A percentile compares a stretch with the other conserved stretches of the same genome.
Conservation (phyloP, 2,113 vertebrate species). For the Chascanopsetta lugubris region DNA sequence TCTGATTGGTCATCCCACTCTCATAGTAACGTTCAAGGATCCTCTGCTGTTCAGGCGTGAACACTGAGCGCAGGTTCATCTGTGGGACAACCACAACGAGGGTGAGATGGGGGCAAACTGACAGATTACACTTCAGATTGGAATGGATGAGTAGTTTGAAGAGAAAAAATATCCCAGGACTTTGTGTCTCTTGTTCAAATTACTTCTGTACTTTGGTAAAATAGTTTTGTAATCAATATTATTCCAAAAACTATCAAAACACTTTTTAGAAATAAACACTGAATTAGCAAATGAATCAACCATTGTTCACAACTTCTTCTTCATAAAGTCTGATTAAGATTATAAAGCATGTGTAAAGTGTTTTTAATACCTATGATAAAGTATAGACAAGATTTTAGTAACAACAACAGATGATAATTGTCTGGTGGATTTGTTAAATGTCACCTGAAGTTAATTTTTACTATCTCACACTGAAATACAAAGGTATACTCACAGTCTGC, state of each 20-base stretch:
- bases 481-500: conserved; percentile 76
- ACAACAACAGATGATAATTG: not conserved
- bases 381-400: too few species aligned
- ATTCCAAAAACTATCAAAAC: too few species aligned
- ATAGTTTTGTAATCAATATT: not conserved
- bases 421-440: not conserved
- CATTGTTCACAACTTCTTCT: not conserved
- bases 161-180: too few species aligned
- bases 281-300: not conserved
- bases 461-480: not conserved
- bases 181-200: not conserved
- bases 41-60: conserved; percentile 96
- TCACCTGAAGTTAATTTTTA: not conserved
- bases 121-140: not conserved
- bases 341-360: not conserved
- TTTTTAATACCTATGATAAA: not conserved
- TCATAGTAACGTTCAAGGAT: conserved; percentile 98
- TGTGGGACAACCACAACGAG: conserved; percentile 60
- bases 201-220: not conserved
- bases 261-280: not conserved
- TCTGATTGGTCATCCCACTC: conserved; percentile 99
- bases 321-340: too few species aligned
- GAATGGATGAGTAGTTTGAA: too few species aligned
- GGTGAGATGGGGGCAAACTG: not conserved
- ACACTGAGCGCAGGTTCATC: conserved; percentile 99